Conservation (phyloP, 35 echinoderm and acorn worm genomes). For the Apostichopus californicus region DNA sequence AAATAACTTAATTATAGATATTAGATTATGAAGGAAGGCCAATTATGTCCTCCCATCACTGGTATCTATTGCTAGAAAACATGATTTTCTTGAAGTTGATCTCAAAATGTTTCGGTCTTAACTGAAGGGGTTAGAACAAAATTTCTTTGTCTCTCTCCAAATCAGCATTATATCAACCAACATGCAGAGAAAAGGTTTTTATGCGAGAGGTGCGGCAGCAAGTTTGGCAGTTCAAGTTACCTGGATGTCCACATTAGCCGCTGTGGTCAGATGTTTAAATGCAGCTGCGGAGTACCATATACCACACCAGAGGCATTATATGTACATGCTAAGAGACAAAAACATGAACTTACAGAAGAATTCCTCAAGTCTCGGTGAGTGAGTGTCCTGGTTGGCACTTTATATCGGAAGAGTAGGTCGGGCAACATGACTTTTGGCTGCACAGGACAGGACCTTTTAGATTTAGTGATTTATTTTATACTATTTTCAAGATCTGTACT, state of each 20-base stretch:
- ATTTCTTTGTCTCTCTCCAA: not conserved
- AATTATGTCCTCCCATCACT: too few species aligned
- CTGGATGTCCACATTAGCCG: not conserved
- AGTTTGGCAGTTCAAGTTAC: conserved; percentile 8
- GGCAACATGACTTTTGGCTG: too few species aligned
- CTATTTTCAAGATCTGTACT: too few species aligned
- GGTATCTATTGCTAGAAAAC: too few species aligned
- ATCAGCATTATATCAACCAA: conserved; percentile 43
- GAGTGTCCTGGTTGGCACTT: not conserved
- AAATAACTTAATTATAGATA: too few species aligned
- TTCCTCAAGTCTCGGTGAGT: conserved; percentile 31
- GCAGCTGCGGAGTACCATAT: conserved; percentile 52
- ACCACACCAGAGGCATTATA: conserved; percentile 54
- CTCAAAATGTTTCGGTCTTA: too few species aligned
- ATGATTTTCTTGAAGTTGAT: too few species aligned
- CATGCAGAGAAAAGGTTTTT: conserved; percentile 54
- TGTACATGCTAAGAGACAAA: conserved; percentile 52
- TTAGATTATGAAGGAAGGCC: too few species aligned
- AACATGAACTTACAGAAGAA: conserved; percentile 35
- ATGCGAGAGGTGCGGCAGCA: conserved; percentile 29
- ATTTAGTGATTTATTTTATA: too few species aligned
- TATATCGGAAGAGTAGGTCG: too few species aligned
- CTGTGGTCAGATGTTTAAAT: conserved; percentile 50
- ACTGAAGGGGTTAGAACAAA: too few species aligned
- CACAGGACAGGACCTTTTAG: too few species aligned